These are phyloP conservation scores for Folsomia manolachei DNA, from an alignment of 2,888 invertebrate species.

Conservation along the genomic window DNA sequence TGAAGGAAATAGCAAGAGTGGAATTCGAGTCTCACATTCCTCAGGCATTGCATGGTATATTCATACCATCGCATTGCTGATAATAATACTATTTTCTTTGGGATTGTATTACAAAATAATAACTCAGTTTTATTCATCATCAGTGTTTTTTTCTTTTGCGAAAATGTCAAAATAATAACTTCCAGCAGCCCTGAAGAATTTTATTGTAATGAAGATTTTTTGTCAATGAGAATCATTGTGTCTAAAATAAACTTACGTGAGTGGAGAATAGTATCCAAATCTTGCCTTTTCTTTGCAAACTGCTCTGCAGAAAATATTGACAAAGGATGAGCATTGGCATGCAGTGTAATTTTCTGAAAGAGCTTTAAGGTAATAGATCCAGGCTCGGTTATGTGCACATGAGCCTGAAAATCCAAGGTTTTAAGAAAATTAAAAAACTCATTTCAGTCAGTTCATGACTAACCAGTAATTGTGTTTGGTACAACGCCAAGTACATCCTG, in stretches of 20 bases:
- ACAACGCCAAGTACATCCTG: conserved; percentile 14
- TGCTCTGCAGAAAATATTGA: conserved; percentile 28
- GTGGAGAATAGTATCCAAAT: conserved; percentile 33
- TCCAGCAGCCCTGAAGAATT: conserved; percentile 30
- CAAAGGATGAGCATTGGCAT: conserved; percentile 32
- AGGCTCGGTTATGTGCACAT: conserved; percentile 38
- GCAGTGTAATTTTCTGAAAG: conserved; percentile 24
- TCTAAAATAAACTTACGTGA: conserved; percentile 39
- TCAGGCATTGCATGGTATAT: conserved; percentile 52
- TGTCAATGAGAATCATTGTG: neutral
- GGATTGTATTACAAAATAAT: neutral
- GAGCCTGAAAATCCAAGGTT: conserved; percentile 28
- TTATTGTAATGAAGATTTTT: neutral
- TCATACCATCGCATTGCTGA: conserved; percentile 31
- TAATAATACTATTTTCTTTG: neutral
- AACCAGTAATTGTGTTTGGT: conserved; percentile 33
- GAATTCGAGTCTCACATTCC: conserved; percentile 52
- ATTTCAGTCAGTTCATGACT: neutral
- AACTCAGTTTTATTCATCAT: neutral
- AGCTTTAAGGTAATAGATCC: conserved; percentile 36
- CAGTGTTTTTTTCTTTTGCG: conserved; percentile 17
- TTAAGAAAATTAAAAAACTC: neutral
- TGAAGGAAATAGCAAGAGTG: conserved; percentile 54
- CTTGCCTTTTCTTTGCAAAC: conserved; percentile 28
- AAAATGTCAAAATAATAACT: conserved; percentile 37